Evolutionary conservation across 2,888 invertebrate species (phyloP).

Genomic region (Stenurella melanura): DNA sequence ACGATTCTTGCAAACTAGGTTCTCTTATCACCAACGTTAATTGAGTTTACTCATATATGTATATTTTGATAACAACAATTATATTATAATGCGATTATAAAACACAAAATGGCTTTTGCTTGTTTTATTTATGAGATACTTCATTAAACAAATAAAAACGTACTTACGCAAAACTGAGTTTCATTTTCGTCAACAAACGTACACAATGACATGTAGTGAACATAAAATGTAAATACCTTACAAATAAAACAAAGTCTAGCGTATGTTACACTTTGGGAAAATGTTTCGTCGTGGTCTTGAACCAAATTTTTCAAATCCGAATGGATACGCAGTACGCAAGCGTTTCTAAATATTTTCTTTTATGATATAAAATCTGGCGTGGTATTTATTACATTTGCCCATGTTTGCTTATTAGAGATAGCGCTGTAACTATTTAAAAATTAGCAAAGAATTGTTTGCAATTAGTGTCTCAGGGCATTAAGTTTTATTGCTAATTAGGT

Average conservation of each 20-base stretch:
- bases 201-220: not conserved
- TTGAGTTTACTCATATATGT: not conserved
- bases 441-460: not conserved
- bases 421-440: not conserved
- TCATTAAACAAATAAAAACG: no score
- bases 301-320: not conserved
- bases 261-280: not conserved
- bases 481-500: not conserved
- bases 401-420: not conserved
- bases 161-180: not conserved
- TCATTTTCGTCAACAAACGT: not conserved
- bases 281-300: not conserved
- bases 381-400: not conserved
- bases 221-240: no score
- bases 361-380: not conserved
- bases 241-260: no score
- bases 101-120: not conserved
- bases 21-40: not conserved
- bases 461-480: not conserved
- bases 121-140: not conserved
- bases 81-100: not conserved
- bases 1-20: not conserved
- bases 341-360: not conserved
- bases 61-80: not conserved
- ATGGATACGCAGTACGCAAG: not conserved